phyloP scores from a whole-genome alignment of 2,888 invertebrate genomes.

The Periphyllus acericola region DNA sequence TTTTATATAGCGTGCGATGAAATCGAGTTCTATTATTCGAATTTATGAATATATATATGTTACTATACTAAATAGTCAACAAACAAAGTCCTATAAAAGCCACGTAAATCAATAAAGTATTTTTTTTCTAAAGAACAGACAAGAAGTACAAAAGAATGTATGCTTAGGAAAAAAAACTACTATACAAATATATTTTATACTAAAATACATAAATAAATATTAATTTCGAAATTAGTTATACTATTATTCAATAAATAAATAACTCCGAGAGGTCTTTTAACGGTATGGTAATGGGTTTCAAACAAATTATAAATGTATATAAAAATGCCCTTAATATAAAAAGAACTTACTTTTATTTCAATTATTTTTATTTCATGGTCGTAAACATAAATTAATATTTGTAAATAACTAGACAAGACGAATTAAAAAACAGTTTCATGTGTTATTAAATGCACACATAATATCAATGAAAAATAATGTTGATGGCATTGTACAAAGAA shows the following conservation, averaged over 20 bases:
- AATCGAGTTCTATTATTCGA: slow-evolving; percentile 17
- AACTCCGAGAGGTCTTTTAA: not conserved
- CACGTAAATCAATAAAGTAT: slow-evolving; percentile 14
- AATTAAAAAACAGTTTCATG: not conserved
- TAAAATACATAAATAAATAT: not conserved
- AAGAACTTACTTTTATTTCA: not conserved
- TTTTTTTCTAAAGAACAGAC: not conserved
- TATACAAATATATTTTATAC: not conserved
- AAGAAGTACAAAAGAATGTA: not conserved
- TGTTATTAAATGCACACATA: not conserved
- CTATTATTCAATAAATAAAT: not conserved
- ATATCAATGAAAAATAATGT: not conserved
- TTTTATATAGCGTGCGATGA: not conserved
- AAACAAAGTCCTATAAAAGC: slow-evolving; percentile 4
- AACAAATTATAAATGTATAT: no score
- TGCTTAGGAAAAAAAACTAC: not conserved
- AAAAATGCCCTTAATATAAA: not conserved
- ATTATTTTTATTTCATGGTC: slow-evolving; percentile 3
- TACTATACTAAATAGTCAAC: not conserved
- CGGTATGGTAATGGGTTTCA: not conserved
- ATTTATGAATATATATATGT: not conserved
- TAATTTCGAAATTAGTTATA: not conserved
- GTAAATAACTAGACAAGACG: not conserved
- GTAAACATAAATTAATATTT: not conserved
- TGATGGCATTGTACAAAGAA: not conserved